phyloP scores from a whole-genome alignment of 1,140 invertebrate species.

The Lepidotrigona ventralis region DNA sequence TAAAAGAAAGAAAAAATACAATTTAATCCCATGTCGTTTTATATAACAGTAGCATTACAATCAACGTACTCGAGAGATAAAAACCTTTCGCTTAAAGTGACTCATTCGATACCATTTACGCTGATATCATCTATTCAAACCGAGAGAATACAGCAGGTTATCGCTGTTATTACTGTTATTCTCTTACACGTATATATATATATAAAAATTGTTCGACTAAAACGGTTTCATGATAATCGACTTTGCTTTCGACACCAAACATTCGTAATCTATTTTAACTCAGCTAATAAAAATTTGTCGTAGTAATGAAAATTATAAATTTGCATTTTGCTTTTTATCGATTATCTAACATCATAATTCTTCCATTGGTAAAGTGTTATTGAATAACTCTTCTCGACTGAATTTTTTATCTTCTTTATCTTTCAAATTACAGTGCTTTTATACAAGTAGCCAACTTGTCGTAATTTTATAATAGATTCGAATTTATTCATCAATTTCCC shows the following conservation, averaged over 20 bases:
- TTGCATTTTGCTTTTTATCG: no score
- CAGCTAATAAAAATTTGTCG: not conserved
- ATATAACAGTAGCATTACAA: no score
- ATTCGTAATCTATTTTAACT: not conserved
- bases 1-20: not conserved
- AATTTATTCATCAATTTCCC: not conserved
- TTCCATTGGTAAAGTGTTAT: no score
- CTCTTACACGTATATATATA: no score
- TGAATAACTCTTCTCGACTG: no score
- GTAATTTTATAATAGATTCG: not conserved
- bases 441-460: no score
- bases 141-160: not conserved
- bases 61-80: not conserved
- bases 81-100: not conserved
- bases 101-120: not conserved
- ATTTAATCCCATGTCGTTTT: not conserved
- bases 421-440: no score
- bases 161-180: not conserved
- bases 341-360: no score
- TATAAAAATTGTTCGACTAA: not conserved
- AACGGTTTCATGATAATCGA: not conserved
- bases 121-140: not conserved
- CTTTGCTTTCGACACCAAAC: not conserved
- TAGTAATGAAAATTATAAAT: no score
- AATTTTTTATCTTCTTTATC: no score